These are phyloP conservation scores for Patiria miniata DNA, from an alignment of 35 echinoderm and acorn worm species.

Conservation along the genomic window DNA sequence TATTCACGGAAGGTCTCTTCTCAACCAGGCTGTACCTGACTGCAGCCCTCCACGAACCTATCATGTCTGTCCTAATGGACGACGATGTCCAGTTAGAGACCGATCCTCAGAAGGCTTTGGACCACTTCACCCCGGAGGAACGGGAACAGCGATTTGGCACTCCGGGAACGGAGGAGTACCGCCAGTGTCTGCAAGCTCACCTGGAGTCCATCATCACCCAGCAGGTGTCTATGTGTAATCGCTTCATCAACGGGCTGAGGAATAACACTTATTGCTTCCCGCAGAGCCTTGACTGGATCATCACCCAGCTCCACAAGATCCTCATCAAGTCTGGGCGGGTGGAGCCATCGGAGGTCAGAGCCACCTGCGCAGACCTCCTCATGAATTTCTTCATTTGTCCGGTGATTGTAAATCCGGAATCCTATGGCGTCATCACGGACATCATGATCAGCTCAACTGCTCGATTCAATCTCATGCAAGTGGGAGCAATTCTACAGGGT, in stretches of 20 bases:
- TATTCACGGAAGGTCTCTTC: constrained; percentile 88
- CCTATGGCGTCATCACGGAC: constrained; percentile 89
- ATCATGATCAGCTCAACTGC: constrained; percentile 92
- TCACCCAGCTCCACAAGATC: constrained; percentile 90
- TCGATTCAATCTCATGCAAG: constrained; percentile 94
- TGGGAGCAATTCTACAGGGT: constrained; percentile 90
- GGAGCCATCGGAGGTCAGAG: constrained; percentile 54
- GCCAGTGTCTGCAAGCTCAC: constrained; percentile 67
- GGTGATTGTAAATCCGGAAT: constrained; percentile 89
- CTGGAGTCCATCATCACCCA: constrained; percentile 58
- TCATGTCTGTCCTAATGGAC: constrained; percentile 93
- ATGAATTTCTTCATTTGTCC: constrained; percentile 90
- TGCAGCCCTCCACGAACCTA: constrained; percentile 89
- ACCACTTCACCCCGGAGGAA: constrained; percentile 84
- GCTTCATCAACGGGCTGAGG: constrained; percentile 79
- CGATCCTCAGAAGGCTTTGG: constrained; percentile 69
- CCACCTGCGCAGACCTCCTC: constrained; percentile 88
- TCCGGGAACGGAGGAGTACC: constrained; percentile 60
- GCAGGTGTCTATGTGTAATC: constrained; percentile 79
- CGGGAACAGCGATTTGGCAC: constrained; percentile 67
- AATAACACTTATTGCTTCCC: constrained; percentile 94
- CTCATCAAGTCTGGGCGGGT: constrained; percentile 70
- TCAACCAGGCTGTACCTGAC: constrained; percentile 88
- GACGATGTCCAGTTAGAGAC: constrained; percentile 86
- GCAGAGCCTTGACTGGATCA: constrained; percentile 89